phyloP scores from a whole-genome alignment of 2,888 invertebrate genomes.

The Anoplius nigerrimus region DNA sequence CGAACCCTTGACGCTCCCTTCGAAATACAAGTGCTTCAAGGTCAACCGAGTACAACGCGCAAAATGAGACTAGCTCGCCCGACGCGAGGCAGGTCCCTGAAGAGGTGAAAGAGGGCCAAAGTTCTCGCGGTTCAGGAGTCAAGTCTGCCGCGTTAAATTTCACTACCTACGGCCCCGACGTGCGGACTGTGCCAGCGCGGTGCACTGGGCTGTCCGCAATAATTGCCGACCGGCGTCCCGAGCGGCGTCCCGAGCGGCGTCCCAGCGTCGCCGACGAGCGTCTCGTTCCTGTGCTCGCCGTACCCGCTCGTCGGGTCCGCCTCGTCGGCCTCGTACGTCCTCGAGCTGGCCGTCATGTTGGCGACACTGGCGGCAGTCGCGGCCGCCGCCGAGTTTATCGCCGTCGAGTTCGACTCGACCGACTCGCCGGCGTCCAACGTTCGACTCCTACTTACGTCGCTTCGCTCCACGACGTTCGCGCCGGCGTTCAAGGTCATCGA shows the following conservation, averaged over 20 bases:
- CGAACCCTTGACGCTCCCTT: too few relatives aligned
- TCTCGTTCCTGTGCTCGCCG: slow-evolving; percentile 34
- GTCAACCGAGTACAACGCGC: background rate
- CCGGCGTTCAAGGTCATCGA: slow-evolving; percentile 7
- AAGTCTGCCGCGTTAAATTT: slow-evolving; percentile 61
- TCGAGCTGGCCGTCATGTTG: background rate
- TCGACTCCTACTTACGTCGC: background rate
- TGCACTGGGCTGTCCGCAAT: slow-evolving; percentile 42
- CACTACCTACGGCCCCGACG: slow-evolving; percentile 69
- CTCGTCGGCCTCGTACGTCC: slow-evolving; percentile 40
- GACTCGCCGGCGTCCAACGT: too few relatives aligned
- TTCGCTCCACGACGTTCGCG: slow-evolving; percentile 19
- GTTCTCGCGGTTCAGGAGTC: too few relatives aligned
- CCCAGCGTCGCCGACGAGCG: slow-evolving; percentile 21
- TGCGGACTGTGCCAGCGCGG: slow-evolving; percentile 73
- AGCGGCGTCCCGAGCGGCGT: slow-evolving; percentile 33
- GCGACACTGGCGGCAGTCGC: background rate
- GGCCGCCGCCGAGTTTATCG: background rate
- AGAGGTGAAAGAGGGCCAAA: too few relatives aligned
- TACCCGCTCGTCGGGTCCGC: slow-evolving; percentile 35
- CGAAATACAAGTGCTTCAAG: too few relatives aligned
- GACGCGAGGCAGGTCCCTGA: too few relatives aligned
- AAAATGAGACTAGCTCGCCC: too few relatives aligned
- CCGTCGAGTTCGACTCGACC: too few relatives aligned
- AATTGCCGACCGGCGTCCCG: slow-evolving; percentile 35